Percentiles rank a stretch among this genome's conserved stretches.
Evolutionary conservation across 1,140 invertebrate species (phyloP).

Genomic region (Caenorhabditis briggsae): DNA sequence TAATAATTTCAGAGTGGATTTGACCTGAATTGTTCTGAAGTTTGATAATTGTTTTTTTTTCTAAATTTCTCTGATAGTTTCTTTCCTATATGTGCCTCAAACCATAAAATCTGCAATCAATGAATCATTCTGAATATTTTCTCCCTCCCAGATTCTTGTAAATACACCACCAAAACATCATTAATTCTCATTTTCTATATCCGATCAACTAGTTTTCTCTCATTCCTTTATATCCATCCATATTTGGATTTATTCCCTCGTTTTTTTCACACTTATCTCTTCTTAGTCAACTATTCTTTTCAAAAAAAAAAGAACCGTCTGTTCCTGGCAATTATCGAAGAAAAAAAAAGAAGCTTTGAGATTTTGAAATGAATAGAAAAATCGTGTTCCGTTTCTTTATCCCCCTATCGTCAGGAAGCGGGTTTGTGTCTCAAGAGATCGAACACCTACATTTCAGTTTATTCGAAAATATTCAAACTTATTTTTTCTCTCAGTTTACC

Average conservation of each 20-base stretch:
- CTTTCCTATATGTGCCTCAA: too few relatives aligned
- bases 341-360: not conserved
- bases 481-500: not conserved
- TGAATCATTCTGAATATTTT: too few relatives aligned
- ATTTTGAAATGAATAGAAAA: not conserved
- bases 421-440: not conserved
- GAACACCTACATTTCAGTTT: not conserved
- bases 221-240: not conserved
- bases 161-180: too few relatives aligned
- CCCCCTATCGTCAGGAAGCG: too few relatives aligned
- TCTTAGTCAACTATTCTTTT: not conserved
- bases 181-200: not conserved
- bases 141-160: too few relatives aligned
- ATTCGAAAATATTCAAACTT: not conserved
- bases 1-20: too few relatives aligned
- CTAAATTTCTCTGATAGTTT: too few relatives aligned
- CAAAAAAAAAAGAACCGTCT: slow-evolving; percentile 36
- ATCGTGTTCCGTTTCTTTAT: not conserved
- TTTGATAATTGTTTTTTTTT: too few relatives aligned
- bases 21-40: too few relatives aligned
- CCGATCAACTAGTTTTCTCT: slow-evolving; percentile 44
- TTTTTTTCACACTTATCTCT: slow-evolving; percentile 31
- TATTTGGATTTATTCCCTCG: not conserved
- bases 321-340: slow-evolving; percentile 23
- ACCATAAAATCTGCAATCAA: too few relatives aligned